phyloP scores from a whole-genome alignment of 2,797 vertebrate species.

The Euthynnus affinis region DNA sequence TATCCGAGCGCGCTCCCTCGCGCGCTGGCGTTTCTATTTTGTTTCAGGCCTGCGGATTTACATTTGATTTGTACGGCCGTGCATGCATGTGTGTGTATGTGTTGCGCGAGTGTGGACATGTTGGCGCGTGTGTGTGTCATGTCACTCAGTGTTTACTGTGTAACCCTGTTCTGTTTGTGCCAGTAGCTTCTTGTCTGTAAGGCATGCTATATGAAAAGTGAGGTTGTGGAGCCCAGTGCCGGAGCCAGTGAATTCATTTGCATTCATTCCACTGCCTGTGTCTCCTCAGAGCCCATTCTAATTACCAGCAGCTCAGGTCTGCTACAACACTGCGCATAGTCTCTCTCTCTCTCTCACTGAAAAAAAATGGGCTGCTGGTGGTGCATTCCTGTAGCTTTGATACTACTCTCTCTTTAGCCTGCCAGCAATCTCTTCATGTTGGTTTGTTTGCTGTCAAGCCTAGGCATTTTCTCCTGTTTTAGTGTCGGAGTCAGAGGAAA shows the following conservation, averaged over 20 bases:
- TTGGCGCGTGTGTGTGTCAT: conserved; percentile 51
- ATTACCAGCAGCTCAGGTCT: conserved; percentile 85
- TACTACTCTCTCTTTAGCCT: conserved; percentile 74
- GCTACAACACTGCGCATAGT: conserved; percentile 75
- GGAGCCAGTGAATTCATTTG: conserved; percentile 86
- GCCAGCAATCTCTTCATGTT: conserved; percentile 75
- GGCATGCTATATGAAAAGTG: conserved; percentile 79
- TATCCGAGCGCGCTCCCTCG: conserved; percentile 12
- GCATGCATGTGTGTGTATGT: not conserved
- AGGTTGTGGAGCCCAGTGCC: conserved; percentile 74
- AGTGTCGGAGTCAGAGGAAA: conserved; percentile 61
- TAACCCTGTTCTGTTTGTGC: conserved; percentile 68
- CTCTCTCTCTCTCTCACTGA: conserved; percentile 46
- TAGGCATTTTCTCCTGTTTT: conserved; percentile 66
- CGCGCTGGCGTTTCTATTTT: conserved; percentile 56
- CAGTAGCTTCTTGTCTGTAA: conserved; percentile 75
- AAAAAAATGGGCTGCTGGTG: conserved; percentile 70
- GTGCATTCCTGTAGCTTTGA: conserved; percentile 81
- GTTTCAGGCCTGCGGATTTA: conserved; percentile 47
- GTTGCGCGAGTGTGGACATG: conserved; percentile 6
- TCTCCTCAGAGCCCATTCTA: conserved; percentile 85
- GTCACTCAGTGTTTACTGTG: conserved; percentile 70
- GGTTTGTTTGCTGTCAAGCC: conserved; percentile 78
- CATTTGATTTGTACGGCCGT: conserved; percentile 54
- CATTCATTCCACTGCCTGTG: conserved; percentile 85